Evolutionary conservation across 2,113 vertebrate species (phyloP), one percentile per base, ranked within the genome.

Genomic region (Phyllostomus discolor): DNA sequence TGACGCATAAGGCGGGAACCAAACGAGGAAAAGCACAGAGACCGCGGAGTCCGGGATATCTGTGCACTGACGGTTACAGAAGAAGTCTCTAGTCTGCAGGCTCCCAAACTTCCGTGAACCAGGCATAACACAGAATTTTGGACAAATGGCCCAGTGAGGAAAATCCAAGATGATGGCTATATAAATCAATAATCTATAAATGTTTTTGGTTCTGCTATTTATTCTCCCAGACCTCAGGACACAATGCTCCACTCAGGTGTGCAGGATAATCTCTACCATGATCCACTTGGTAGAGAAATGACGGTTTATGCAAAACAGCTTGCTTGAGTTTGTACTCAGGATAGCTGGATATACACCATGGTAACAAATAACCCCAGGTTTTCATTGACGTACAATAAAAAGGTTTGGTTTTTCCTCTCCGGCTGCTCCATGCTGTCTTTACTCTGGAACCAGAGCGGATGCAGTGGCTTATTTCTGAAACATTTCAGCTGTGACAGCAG

Each of bases 151-250:
- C 41, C 69, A 88, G 79, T 28, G 41, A 72, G 20, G 52, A 26
- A 67, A 90, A 83, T 46, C 85, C 46, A 95, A 91, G 38, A 19
- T 78, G 41, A 73, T 1, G 20, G 10, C 17, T 54, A 52, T 64
- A 43, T 24, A 33, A 38, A 46, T 38, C 46, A 72, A 1, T 41
- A 59, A 73, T 59, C 62, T 73, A 59, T 48, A 52, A 59, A 81
- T 33, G 46, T 57, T 96, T 96, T 86, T 43, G 69, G 46, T 59
- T 85, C 38, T 88, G 31, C 35, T 62, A 70, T 64, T 81, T 46
- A 57, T 28, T 95, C 22, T 76, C 6, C 10, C 7, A 84, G 10
- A 75, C 38, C 16, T 67, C 16, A n/a, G 33, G 14, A 81, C 43
- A 78, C 16, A 85, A 80, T 48, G 10, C 2, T 52, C 26, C 66